Conservation (phyloP, 2,888 invertebrate species). For the Cataglyphis albicans region DNA sequence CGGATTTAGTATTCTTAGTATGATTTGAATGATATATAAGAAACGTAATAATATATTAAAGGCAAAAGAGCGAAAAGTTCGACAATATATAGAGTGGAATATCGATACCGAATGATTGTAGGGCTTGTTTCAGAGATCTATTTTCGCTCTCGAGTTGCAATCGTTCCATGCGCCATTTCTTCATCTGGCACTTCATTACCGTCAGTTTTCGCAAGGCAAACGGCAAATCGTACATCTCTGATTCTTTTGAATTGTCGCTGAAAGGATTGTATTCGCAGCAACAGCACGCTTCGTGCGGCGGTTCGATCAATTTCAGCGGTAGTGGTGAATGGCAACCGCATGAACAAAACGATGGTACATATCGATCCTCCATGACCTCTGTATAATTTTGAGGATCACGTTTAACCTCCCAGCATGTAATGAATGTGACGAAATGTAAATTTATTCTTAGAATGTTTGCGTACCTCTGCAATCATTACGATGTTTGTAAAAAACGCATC, state of each 20-base stretch:
- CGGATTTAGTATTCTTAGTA: not conserved
- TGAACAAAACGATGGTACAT: conserved; percentile 46
- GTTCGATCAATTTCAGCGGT: conserved; percentile 62
- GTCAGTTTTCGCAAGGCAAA: conserved; percentile 81
- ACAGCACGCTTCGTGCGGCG: conserved; percentile 78
- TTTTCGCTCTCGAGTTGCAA: conserved; percentile 81
- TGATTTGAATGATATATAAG: not conserved
- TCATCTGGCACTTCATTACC: conserved; percentile 83
- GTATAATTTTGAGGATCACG: conserved; percentile 21
- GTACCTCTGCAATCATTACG: not conserved
- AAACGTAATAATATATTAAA: not conserved
- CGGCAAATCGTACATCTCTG: conserved; percentile 78
- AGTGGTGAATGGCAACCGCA: conserved; percentile 66
- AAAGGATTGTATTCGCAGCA: conserved; percentile 81
- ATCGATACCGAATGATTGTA: conserved; percentile 79
- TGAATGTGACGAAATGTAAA: not conserved
- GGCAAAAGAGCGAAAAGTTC: not conserved
- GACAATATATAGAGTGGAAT: conserved; percentile 26
- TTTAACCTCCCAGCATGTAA: not conserved
- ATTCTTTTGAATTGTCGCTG: conserved; percentile 77
- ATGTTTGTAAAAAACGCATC: too few relatives aligned
- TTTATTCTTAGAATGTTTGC: not conserved
- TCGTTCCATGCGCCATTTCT: conserved; percentile 82
- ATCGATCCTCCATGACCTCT: conserved; percentile 58
- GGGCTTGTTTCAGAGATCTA: conserved; percentile 78